A percentile compares a stretch with the other conserved stretches of the same genome.
Evolutionary conservation across 1,140 invertebrate species (phyloP).

Genomic region (Formica exsecta): DNA sequence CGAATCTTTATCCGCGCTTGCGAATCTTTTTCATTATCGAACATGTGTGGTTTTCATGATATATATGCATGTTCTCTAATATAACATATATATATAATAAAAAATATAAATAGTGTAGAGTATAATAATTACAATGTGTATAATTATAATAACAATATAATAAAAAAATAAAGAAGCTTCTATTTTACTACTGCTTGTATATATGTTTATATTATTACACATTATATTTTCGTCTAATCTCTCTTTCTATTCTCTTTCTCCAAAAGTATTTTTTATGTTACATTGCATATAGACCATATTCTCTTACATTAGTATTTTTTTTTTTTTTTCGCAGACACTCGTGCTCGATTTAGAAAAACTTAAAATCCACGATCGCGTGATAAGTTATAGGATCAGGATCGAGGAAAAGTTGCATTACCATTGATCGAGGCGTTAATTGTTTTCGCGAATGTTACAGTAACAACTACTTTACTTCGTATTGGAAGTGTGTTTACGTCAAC

Average conservation of each 20-base stretch:
- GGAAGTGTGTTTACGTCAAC: neutral
- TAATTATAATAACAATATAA: neutral
- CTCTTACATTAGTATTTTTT: neutral
- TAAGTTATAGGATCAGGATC: too few species aligned
- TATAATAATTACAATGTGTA: neutral
- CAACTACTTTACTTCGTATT: neutral
- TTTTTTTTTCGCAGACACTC: neutral
- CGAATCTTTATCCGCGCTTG: neutral
- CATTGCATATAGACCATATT: neutral
- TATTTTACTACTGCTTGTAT: too few species aligned
- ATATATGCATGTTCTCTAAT: neutral
- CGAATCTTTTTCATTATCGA: slow-evolving; percentile 32
- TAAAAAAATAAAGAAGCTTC: neutral
- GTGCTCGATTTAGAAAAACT: neutral
- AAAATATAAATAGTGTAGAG: neutral
- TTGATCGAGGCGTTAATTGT: neutral
- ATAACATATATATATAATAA: neutral
- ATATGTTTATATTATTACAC: neutral
- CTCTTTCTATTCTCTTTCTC: neutral
- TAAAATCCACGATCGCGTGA: neutral
- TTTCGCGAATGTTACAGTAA: slow-evolving; percentile 4
- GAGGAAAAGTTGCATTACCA: neutral
- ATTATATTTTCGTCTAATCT: too few species aligned
- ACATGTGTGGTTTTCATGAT: neutral
- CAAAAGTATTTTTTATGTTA: neutral